Percentiles rank a stretch among this genome's conserved stretches.
Conservation (phyloP, 2,888 invertebrate species). For the Masnerella sp. region DNA sequence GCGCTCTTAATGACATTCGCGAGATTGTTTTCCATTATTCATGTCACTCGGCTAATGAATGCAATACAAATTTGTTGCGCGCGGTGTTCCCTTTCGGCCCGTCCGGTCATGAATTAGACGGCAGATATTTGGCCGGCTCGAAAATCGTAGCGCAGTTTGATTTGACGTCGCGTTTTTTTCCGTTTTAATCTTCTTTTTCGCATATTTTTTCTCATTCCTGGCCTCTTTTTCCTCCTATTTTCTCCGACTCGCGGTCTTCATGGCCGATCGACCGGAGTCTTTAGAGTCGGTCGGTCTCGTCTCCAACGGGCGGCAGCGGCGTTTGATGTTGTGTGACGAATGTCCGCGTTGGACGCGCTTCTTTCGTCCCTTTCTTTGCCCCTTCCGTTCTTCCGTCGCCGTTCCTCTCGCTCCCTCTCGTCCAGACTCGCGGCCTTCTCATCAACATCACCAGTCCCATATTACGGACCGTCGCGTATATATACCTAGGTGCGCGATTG, state of each 20-base stretch:
- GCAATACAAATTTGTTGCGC: slow-evolving; percentile 55
- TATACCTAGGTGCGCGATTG: slow-evolving; percentile 47
- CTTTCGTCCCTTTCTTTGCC: slow-evolving; percentile 64
- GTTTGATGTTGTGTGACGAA: slow-evolving; percentile 78
- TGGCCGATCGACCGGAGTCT: slow-evolving; percentile 76
- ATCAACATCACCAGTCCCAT: slow-evolving; percentile 53
- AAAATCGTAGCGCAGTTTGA: slow-evolving; percentile 55
- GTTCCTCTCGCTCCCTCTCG: slow-evolving; percentile 49
- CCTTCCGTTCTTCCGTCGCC: slow-evolving; percentile 41
- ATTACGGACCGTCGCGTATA: slow-evolving; percentile 47
- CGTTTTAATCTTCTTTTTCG: slow-evolving; percentile 60
- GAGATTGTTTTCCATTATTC: slow-evolving; percentile 57
- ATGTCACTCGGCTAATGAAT: slow-evolving; percentile 51
- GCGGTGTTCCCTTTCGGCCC: slow-evolving; percentile 42
- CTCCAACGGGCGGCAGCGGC: slow-evolving; percentile 75
- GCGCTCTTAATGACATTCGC: slow-evolving; percentile 45
- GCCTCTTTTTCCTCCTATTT: slow-evolving; percentile 62
- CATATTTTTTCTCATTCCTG: slow-evolving; percentile 60
- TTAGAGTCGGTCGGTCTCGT: slow-evolving; percentile 75
- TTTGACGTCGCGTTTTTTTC: slow-evolving; percentile 54
- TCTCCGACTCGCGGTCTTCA: slow-evolving; percentile 69
- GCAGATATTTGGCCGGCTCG: slow-evolving; percentile 51
- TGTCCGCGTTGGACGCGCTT: slow-evolving; percentile 77
- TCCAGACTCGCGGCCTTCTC: slow-evolving; percentile 38
- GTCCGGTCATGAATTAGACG: slow-evolving; percentile 50